A percentile compares a stretch with the other conserved stretches of the same genome.
phyloP scores from a whole-genome alignment of 2,888 invertebrate genomes.

The Heliconius ethilla region DNA sequence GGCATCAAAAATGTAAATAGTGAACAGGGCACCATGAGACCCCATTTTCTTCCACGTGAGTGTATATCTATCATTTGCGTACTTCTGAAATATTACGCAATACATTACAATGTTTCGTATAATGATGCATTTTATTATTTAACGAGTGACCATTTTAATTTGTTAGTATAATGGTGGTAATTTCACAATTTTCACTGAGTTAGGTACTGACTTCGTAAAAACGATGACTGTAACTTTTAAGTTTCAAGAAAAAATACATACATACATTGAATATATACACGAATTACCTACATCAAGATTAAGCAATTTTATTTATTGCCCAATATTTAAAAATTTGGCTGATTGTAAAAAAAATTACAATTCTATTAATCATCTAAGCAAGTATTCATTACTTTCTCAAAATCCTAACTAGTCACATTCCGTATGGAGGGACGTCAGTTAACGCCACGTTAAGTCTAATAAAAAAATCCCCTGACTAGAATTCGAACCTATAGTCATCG shows the following conservation, averaged over 20 bases:
- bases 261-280: background rate
- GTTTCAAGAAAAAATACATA: background rate
- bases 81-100: constrained; percentile 20
- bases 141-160: constrained; percentile 7
- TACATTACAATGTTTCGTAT: constrained; percentile 3
- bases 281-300: background rate
- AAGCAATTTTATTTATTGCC: background rate
- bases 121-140: constrained; percentile 25
- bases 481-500: background rate
- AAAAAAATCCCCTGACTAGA: background rate
- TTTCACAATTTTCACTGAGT: background rate
- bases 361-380: too few relatives aligned
- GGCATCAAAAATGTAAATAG: constrained; percentile 34
- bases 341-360: too few relatives aligned
- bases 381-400: too few relatives aligned
- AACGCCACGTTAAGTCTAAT: background rate
- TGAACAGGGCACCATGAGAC: constrained; percentile 6
- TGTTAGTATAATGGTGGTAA: background rate
- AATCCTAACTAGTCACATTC: too few relatives aligned
- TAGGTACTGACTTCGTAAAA: background rate
- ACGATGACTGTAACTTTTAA: background rate
- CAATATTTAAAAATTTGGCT: background rate
- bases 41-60: constrained; percentile 3
- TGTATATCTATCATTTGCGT: background rate
- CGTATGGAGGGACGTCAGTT: background rate